These are phyloP conservation scores for Corythoichthys intestinalis DNA, from an alignment of 2,113 vertebrate species.

Conservation along the genomic window DNA sequence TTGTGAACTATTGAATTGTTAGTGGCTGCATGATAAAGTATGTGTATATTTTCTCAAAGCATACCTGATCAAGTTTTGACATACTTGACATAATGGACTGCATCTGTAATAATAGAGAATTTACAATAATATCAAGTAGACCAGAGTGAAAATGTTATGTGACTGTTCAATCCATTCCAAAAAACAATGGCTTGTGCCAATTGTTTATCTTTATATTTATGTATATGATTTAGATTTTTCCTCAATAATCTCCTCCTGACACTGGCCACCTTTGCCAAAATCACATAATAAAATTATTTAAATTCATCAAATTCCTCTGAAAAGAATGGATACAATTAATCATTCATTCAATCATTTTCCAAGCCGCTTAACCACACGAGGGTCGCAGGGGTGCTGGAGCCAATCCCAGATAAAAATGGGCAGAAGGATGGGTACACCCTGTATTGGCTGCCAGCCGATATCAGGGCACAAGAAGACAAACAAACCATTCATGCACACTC, in stretches of 20 bases:
- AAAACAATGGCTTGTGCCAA: not conserved
- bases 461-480: no score
- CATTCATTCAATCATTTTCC: no score
- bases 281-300: not conserved
- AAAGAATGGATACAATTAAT: not conserved
- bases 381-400: no score
- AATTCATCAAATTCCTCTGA: not conserved
- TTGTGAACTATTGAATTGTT: no score
- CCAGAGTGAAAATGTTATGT: not conserved
- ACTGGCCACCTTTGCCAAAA: not conserved
- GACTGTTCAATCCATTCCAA: no score
- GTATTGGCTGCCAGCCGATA: no score
- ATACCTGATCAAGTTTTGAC: conserved; percentile 93
- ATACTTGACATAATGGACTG: conserved; percentile 83
- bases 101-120: conserved; percentile 77
- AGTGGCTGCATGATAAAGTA: not conserved
- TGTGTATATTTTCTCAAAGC: not conserved
- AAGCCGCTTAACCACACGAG: no score
- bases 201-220: not conserved
- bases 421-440: no score
- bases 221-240: no score
- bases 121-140: conserved; percentile 33
- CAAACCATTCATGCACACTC: no score
- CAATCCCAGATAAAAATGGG: no score
- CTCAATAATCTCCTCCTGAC: not conserved